These are phyloP conservation scores for Rhodinocichla rosea DNA, from an alignment of 2,113 vertebrate species.

Conservation along the genomic window DNA sequence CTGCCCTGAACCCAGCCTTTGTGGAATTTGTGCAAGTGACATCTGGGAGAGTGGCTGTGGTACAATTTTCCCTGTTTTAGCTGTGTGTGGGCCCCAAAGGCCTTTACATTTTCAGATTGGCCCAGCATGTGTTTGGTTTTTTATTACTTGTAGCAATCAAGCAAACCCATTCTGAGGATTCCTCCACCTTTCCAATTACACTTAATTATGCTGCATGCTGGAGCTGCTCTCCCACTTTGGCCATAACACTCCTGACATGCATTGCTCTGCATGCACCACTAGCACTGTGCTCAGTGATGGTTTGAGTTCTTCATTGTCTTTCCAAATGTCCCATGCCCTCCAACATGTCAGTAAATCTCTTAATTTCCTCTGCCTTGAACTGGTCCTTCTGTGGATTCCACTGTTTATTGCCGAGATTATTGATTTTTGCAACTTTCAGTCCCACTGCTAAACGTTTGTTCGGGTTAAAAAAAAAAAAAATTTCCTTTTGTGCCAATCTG, in stretches of 20 bases:
- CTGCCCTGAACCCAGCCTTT: neutral
- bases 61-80: neutral
- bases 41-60: neutral
- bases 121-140: neutral
- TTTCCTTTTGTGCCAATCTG: neutral
- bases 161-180: neutral
- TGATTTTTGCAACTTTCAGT: neutral
- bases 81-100: neutral
- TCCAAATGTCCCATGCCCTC: neutral
- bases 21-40: neutral
- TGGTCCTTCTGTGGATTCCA: neutral
- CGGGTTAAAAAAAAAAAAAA: too few species aligned
- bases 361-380: neutral
- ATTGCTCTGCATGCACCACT: neutral
- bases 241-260: neutral
- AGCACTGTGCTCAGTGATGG: neutral
- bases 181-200: slow-evolving; percentile 40
- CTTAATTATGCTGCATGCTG: neutral
- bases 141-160: slow-evolving; percentile 19
- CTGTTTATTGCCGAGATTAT: neutral
- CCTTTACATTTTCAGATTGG: neutral
- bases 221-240: slow-evolving; percentile 12
- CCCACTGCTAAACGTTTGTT: neutral
- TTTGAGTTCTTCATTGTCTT: neutral
- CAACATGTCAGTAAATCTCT: neutral